A percentile compares a stretch with the other conserved stretches of the same genome.
Evolutionary conservation across 1,140 invertebrate species (phyloP).

Genomic region (Rhagoletis zephyria): DNA sequence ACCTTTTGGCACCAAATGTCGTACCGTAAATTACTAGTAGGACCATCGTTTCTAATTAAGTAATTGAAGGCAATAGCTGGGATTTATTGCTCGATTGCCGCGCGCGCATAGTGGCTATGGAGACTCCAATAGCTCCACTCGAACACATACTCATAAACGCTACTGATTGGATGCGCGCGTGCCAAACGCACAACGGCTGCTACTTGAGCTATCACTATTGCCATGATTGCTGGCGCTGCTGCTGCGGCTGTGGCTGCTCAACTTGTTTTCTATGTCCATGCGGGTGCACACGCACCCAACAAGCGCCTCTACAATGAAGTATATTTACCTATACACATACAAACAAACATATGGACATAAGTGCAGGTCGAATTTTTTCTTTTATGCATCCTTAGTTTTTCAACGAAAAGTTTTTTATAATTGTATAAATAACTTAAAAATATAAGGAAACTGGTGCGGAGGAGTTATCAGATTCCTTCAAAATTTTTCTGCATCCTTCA

Average conservation of each 20-base stretch:
- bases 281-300: slow-evolving; percentile 3
- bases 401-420: too few species aligned
- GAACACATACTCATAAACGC: slow-evolving; percentile 5
- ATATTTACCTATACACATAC: background rate
- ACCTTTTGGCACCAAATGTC: slow-evolving; percentile 58
- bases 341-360: background rate
- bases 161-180: slow-evolving; percentile 37
- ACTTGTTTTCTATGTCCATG: slow-evolving; percentile 2
- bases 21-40: slow-evolving; percentile 58
- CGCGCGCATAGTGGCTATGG: slow-evolving; percentile 30
- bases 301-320: background rate
- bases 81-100: slow-evolving; percentile 57
- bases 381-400: too few species aligned
- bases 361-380: background rate
- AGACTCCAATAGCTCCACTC: slow-evolving; percentile 6
- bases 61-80: slow-evolving; percentile 59
- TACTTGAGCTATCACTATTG: slow-evolving; percentile 35
- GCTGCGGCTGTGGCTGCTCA: background rate
- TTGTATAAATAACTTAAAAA: too few species aligned
- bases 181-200: slow-evolving; percentile 7
- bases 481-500: too few species aligned
- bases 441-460: too few species aligned
- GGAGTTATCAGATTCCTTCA: too few species aligned
- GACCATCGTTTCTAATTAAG: slow-evolving; percentile 59
- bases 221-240: background rate